phyloP scores from a whole-genome alignment of 1,140 invertebrate species.

The Brachionus rotundiformis region DNA sequence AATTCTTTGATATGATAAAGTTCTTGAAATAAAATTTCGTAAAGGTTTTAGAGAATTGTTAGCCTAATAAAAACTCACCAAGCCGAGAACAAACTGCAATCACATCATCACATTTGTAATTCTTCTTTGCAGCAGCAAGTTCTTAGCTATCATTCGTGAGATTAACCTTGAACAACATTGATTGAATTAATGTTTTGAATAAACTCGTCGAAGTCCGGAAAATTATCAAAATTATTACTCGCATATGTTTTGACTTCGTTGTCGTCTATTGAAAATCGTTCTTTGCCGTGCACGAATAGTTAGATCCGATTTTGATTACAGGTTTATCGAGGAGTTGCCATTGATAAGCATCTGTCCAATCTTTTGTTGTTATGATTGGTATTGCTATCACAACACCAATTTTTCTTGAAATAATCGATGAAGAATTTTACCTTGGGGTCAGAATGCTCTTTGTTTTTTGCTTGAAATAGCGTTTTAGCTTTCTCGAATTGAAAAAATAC shows the following conservation, averaged over 20 bases:
- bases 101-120: neutral
- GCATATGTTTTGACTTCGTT: neutral
- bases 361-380: neutral
- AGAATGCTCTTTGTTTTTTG: too few relatives aligned
- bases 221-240: constrained; percentile 6
- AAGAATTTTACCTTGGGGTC: too few relatives aligned
- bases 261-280: constrained; percentile 10
- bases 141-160: neutral
- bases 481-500: too few relatives aligned
- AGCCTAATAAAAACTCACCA: too few relatives aligned
- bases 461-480: too few relatives aligned
- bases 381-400: too few relatives aligned
- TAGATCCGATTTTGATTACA: neutral
- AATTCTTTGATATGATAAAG: too few relatives aligned
- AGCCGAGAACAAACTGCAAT: neutral
- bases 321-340: neutral
- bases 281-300: neutral
- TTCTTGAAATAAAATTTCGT: too few relatives aligned
- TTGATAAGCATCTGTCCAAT: neutral
- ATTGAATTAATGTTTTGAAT: neutral
- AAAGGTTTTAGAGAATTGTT: too few relatives aligned
- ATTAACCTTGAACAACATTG: neutral
- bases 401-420: too few relatives aligned
- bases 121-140: neutral
- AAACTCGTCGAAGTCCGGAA: neutral